A percentile compares a stretch with the other conserved stretches of the same genome.
phyloP scores from a whole-genome alignment of 2,113 vertebrate species.

The Aythya baeri region DNA sequence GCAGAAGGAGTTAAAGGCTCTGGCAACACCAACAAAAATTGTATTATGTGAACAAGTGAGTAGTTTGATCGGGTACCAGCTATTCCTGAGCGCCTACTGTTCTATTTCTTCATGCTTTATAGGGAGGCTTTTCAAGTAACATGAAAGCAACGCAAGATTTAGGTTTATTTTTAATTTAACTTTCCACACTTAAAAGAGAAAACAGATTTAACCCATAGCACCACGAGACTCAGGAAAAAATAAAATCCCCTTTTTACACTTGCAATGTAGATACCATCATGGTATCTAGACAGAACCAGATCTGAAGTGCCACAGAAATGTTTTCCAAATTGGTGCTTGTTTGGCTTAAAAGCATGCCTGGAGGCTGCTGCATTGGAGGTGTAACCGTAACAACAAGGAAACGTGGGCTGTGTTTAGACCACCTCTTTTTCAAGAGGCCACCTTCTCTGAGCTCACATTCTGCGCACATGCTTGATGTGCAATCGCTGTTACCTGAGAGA shows the following conservation, averaged over 20 bases:
- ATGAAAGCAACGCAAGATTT: background rate
- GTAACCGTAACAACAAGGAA: background rate
- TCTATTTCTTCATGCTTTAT: background rate
- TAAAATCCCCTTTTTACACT: background rate
- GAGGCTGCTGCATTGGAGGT: background rate
- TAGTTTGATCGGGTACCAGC: background rate
- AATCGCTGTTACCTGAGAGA: slow-evolving; percentile 84
- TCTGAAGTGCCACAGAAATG: background rate
- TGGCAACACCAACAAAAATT: background rate
- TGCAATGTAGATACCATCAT: background rate
- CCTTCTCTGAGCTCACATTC: background rate
- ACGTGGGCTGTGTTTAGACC: background rate
- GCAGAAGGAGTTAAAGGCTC: background rate
- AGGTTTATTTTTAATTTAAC: background rate
- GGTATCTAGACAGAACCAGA: background rate
- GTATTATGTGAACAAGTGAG: background rate
- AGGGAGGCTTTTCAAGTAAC: background rate
- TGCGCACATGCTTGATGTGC: accelerated
- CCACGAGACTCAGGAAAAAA: background rate
- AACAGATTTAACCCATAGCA: background rate
- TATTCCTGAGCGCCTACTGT: background rate
- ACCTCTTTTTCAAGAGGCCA: background rate
- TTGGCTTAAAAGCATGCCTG: background rate
- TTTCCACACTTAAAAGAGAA: background rate
- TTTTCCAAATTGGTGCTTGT: background rate